Base-by-base conservation (phyloP, 2,113 vertebrate genomes). In the Ophthalmolycus amberensis region DNA sequence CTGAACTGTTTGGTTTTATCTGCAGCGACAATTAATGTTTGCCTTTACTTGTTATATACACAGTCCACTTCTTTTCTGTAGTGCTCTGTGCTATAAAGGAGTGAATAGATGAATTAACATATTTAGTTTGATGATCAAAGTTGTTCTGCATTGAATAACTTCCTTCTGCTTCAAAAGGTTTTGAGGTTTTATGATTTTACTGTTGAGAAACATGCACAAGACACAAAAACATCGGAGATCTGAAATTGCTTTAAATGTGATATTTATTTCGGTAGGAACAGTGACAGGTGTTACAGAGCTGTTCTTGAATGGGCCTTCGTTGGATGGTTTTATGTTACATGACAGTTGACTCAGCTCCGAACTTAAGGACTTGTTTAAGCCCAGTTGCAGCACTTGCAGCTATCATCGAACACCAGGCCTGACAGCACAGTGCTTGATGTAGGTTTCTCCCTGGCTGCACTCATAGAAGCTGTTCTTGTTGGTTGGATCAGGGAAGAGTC, bases 371-470 rank as follows among this genome's bases (percentile, higher is more conserved):
- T 54, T 32, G 12, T 85, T 84, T 90, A 95, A 66, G 92, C 32
- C 94, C 93, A 93, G 90, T 93, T 96, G 86, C 95, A 97, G 89
- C 96, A 96, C n/a, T 70, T 70, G 79, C 95, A 96, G 85, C 64
- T 85, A 59, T 77, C 0, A 7, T 96, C 92, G 9, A 94, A 96
- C 71, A 96, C 89, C 6, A 96, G 93, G 0, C 91, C 91, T 85
- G 0, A 3, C 0, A 1, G 70, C 44, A 22, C 95, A 95, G 29
- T 87, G 58, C 74, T 95, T 38, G 37, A 12, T 0, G 0, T 91
- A 93, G 14, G 87, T 92, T 4, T 66, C 0, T 0, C 94, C 94
- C 29, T 94, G 78, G 12, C 25, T 0, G 7, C 95, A 96, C 42
- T 64, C 75, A 88, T 93, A 95, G 91, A 95, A 97, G 16, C 66